Evolutionary conservation across 2,797 vertebrate genomes (phyloP), one percentile per base, ranked within the genome.

Genomic region (Manis javanica): DNA sequence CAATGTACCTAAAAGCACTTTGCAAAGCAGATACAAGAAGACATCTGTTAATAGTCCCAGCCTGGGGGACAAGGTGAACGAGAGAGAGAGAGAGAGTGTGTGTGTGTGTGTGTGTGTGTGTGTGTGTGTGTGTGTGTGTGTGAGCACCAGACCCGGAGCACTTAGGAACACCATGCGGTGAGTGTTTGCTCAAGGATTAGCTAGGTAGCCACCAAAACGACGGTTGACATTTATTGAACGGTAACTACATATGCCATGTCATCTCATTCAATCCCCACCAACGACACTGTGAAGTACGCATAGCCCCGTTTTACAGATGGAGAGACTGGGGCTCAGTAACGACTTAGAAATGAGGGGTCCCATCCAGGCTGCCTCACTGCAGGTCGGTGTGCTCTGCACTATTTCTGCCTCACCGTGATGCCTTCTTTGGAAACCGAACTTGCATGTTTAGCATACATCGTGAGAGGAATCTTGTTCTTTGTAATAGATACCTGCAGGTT

Each of bases 1-100:
- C 85, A 72, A 88, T 18, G 12, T 49, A 12, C 83, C 69, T 78
- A 77, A 95, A 93, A 87, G 55, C 18, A 31, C 10, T 92, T 94
- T 88, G 89, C 77, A 77, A 89, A 69, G 63, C 49, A 61, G 8
- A 57, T 4, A 14, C 18, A 79, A 82, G 66, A 63, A 84, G 26
- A 71, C 57, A 79, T 85, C 85, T 53, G 31, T 69, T 94, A n/a
- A 68, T 68, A 91, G 24, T 82, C 31, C 13, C 5, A 37, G 31
- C 1, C 19, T 15, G 8, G 42, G 42, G 42, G 42, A 46, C 42
- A 10, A 46, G 42, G 42, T 46, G 42, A 46, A 46, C 42, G 42
- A 46, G 42, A 9, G 42, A 39, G 37, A 39, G 37, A 39, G 37
- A 39, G 37, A 39, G 64, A 49, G 15, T 21, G 23, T n/a, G 24